phyloP scores from a whole-genome alignment of 2,797 vertebrate genomes.

The Darevskia nairensis region DNA sequence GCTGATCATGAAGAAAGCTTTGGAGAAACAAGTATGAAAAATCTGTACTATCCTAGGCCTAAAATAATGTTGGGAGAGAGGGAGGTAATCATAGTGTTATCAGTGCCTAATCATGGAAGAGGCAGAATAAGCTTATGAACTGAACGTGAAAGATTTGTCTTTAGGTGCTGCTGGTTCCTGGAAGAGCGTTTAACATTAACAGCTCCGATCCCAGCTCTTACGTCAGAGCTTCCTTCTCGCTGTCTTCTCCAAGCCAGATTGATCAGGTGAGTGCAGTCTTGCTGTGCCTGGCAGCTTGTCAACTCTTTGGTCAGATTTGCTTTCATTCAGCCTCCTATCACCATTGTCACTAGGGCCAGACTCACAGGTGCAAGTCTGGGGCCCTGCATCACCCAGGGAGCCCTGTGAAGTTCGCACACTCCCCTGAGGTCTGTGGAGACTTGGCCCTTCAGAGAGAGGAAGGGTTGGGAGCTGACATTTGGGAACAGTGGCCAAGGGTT shows the following conservation, averaged over 20 bases:
- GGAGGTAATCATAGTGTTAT: background rate
- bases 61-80: conserved; percentile 16
- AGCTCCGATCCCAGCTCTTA: conserved; percentile 85
- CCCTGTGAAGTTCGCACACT: too few species aligned
- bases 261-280: conserved; percentile 82
- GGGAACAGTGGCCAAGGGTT: too few species aligned
- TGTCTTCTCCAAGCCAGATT: conserved; percentile 89
- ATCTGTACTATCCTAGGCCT: conserved; percentile 10
- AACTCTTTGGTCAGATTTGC: background rate
- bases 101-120: conserved; percentile 3
- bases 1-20: conserved; percentile 90
- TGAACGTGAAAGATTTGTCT: conserved; percentile 34
- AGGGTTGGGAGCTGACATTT: too few species aligned
- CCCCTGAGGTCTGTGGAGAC: too few species aligned
- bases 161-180: conserved; percentile 92
- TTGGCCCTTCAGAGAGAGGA: too few species aligned
- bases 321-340: background rate
- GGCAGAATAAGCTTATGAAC: conserved; percentile 13
- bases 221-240: conserved; percentile 91
- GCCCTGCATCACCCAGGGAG: too few species aligned
- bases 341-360: too few species aligned
- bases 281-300: background rate
- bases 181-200: conserved; percentile 86
- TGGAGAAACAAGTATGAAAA: conserved; percentile 89
- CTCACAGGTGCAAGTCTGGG: too few species aligned